Conservation (phyloP, 2,797 vertebrate species). For the Anguilla anguilla region DNA sequence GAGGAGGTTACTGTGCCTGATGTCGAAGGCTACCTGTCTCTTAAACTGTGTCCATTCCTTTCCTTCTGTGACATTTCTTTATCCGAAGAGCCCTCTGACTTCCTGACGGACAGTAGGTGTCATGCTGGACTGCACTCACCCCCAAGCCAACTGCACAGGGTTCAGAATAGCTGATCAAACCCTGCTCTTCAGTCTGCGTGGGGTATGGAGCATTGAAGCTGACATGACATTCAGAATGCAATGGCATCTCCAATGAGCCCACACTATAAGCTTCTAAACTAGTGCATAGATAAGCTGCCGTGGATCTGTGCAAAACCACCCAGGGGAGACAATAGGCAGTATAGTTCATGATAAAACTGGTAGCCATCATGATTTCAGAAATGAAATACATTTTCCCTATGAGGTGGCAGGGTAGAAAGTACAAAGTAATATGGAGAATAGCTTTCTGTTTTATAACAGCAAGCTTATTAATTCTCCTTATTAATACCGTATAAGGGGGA, state of each 20-base stretch:
- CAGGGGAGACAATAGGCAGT: background rate
- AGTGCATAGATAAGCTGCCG: background rate
- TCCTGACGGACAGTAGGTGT: background rate
- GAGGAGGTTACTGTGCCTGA: background rate
- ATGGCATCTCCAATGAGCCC: background rate
- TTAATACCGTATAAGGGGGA: background rate
- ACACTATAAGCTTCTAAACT: background rate
- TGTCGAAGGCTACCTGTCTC: background rate
- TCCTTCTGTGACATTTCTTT: background rate
- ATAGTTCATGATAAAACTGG: background rate
- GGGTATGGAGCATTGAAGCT: background rate
- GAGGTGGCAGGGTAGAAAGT: background rate
- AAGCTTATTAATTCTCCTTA: background rate
- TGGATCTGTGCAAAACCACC: background rate
- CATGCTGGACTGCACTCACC: background rate
- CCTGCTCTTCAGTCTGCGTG: background rate
- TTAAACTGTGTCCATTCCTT: background rate
- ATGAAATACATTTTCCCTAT: background rate
- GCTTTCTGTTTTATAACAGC: background rate
- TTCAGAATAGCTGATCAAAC: background rate
- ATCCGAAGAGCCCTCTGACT: background rate
- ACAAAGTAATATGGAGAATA: too few species aligned
- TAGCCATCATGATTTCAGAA: background rate
- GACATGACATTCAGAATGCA: background rate
- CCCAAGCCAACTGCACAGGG: background rate